Percentiles rank a stretch among this genome's conserved stretches.
Evolutionary conservation across 2,113 vertebrate genomes (phyloP).

Genomic region (Hemibagrus wyckioides): DNA sequence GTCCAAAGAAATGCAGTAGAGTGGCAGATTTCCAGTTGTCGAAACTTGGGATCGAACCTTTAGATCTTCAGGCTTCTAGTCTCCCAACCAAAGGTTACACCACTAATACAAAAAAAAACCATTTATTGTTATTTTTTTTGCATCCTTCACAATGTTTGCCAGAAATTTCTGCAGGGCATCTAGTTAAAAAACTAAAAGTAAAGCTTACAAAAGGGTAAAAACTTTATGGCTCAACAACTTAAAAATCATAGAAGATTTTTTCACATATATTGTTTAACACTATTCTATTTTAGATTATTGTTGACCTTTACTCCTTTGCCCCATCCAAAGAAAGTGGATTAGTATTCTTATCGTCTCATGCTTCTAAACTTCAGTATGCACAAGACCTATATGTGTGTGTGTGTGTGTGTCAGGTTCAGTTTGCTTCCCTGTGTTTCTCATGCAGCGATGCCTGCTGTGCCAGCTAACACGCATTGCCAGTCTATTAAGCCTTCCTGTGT

Average conservation of each 20-base stretch:
- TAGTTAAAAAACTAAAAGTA: not conserved
- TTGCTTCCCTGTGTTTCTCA: not conserved
- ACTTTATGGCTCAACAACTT: not conserved
- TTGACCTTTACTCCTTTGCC: not conserved
- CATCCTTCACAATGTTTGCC: not conserved
- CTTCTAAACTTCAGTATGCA: not conserved
- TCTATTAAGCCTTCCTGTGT: slow-evolving; percentile 5
- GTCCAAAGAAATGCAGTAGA: no score
- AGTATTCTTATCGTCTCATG: not conserved
- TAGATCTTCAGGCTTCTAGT: no score
- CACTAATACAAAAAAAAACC: not conserved
- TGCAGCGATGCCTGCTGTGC: not conserved
- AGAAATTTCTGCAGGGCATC: not conserved
- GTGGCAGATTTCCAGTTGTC: no score
- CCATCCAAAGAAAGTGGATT: not conserved
- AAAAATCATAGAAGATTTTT: no score
- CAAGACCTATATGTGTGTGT: not conserved
- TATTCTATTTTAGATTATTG: not conserved
- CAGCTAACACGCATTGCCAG: not conserved
- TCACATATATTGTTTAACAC: not conserved
- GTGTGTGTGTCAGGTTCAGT: not conserved
- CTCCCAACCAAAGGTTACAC: not conserved
- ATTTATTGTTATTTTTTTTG: not conserved
- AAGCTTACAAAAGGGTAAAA: not conserved
- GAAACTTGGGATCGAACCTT: no score